phyloP scores from a whole-genome alignment of 2,888 invertebrate genomes.

The Cremastinae sp. region DNA sequence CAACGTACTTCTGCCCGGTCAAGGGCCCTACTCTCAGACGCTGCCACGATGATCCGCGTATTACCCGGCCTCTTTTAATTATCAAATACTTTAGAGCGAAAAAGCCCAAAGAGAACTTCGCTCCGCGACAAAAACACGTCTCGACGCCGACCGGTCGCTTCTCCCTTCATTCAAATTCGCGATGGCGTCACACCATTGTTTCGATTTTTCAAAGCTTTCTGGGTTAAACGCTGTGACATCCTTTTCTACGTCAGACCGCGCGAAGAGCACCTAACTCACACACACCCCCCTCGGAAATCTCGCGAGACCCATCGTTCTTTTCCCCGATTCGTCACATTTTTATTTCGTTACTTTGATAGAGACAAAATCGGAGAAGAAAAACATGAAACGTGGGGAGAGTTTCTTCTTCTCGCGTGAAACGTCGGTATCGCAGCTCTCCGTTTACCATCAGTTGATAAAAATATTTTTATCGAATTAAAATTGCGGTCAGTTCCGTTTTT shows the following conservation, averaged over 20 bases:
- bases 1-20: constrained; percentile 32
- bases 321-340: too few species aligned
- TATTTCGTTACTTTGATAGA: too few species aligned
- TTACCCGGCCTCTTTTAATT: neutral
- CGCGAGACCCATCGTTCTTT: too few species aligned
- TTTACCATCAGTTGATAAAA: constrained; percentile 15
- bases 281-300: too few species aligned
- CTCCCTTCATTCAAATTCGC: neutral
- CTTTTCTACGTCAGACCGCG: too few species aligned
- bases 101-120: neutral
- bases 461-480: too few species aligned
- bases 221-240: too few species aligned
- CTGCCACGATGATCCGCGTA: neutral
- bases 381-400: too few species aligned
- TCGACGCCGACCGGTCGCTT: too few species aligned
- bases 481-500: neutral
- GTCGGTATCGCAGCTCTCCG: neutral
- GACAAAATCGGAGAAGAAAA: neutral
- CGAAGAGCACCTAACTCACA: too few species aligned
- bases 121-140: neutral
- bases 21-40: constrained; percentile 29
- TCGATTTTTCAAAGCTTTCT: too few species aligned
- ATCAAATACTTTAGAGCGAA: neutral
- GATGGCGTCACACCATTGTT: neutral
- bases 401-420: neutral